Base-by-base conservation (phyloP, 2,888 invertebrate genomes). In the Dasysyrphus albostriatus region DNA sequence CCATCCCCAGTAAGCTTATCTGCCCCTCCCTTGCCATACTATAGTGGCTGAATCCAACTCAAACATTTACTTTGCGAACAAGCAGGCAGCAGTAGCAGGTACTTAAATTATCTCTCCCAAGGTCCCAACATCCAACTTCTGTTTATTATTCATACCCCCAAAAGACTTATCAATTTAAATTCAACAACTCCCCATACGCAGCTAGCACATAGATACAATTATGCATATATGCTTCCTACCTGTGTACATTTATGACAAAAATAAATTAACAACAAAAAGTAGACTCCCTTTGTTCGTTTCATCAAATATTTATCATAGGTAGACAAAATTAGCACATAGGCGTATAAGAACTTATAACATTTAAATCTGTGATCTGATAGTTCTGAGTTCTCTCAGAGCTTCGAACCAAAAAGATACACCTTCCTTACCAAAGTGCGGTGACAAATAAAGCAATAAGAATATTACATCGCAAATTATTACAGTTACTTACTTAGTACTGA, bases 271-370 rank as follows among this genome's bases (percentile, higher is more conserved):
- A n/a, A n/a, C 29, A 39, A 63, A n/a, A 63, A 24, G 24, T n/a
- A 24, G 12, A 51, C 5, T 49, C 9, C 47, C 49, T 65, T 72
- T 72, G 56, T 79, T 59, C 49, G n/a, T n/a, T 34, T 49, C 51
- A 29, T 69, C 67, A 51, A 47, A 67, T 37, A 49, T 51, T 65
- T 58, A 56, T 59, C 67, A 74, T 49, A 74, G 49, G 34, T 3
- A 19, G 44, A 59, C 54, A 75, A 24, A 42, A 81, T 74, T 81
- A 69, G 74, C 80, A n/a, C n/a, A 75, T 75, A 75, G 24, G 61
- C n/a, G 24, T 42, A 59, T 54, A 61, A 69, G 51, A 59, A 74
- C 59, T 56, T 61, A 73, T 42, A 63, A 42, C 61, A 63, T 42
- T 63, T 19, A 63, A 29, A 42, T 16, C 42, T 39, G 12, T 1